Conservation (phyloP, 35 echinoderm and acorn worm genomes). For the Patiria miniata region DNA sequence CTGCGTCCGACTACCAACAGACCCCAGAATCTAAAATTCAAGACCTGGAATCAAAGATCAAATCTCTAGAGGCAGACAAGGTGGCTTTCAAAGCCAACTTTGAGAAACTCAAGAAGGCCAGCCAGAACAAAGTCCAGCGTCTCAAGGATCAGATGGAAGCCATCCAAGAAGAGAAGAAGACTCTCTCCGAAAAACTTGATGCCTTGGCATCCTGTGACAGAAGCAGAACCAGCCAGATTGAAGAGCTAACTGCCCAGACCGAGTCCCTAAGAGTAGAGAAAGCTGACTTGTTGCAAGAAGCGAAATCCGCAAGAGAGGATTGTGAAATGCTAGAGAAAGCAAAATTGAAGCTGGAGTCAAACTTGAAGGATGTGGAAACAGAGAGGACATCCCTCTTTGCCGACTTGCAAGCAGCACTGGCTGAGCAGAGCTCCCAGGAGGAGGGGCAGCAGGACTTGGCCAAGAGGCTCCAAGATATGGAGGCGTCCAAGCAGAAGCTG, state of each 20-base stretch:
- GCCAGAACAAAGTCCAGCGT: slow-evolving; percentile 77
- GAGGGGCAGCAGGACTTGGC: slow-evolving; percentile 47
- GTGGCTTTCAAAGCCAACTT: slow-evolving; percentile 83
- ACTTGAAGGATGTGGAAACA: slow-evolving; percentile 40
- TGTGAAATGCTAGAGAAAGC: slow-evolving; percentile 34
- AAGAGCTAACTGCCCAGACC: neutral
- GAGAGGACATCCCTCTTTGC: slow-evolving; percentile 68
- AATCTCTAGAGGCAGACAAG: slow-evolving; percentile 49
- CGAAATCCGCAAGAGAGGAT: neutral
- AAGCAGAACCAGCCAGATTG: neutral
- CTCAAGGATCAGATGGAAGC: slow-evolving; percentile 60
- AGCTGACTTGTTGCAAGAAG: slow-evolving; percentile 4
- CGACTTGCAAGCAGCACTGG: slow-evolving; percentile 69
- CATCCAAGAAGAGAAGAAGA: slow-evolving; percentile 19
- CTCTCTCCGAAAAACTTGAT: slow-evolving; percentile 19
- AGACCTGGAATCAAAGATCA: slow-evolving; percentile 38
- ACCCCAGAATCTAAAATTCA: neutral
- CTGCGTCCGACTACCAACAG: neutral
- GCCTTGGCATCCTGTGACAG: neutral
- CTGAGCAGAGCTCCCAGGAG: slow-evolving; percentile 41
- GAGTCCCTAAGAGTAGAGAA: neutral
- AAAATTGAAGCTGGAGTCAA: slow-evolving; percentile 39
- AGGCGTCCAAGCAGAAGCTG: slow-evolving; percentile 73
- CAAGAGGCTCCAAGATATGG: slow-evolving; percentile 52
- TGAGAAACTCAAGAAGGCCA: slow-evolving; percentile 88